phyloP scores from a whole-genome alignment of 2,888 invertebrate species.

The Galeopsomyia nigrocyanea region DNA sequence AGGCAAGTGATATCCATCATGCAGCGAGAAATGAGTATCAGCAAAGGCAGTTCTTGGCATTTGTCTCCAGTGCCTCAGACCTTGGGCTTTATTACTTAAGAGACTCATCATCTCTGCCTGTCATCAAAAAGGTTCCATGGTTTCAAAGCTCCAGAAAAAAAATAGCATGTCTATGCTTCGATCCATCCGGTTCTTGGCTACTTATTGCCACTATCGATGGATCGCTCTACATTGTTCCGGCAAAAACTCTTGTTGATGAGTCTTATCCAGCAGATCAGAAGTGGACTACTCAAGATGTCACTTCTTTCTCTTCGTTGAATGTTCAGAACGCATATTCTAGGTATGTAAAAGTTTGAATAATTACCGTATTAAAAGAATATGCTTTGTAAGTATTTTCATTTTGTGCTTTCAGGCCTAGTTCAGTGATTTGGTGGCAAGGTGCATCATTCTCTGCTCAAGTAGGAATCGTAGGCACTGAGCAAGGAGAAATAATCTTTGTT shows the following conservation, averaged over 20 bases:
- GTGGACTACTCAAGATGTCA: constrained; percentile 74
- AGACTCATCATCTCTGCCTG: constrained; percentile 54
- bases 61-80: constrained; percentile 60
- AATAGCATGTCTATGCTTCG: constrained; percentile 78
- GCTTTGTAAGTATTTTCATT: background rate
- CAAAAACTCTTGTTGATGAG: constrained; percentile 73
- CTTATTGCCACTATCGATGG: constrained; percentile 72
- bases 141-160: constrained; percentile 61
- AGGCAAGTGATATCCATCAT: constrained; percentile 59
- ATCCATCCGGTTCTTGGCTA: constrained; percentile 85
- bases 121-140: constrained; percentile 64
- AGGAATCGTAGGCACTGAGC: constrained; percentile 67
- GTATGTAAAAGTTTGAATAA: constrained; percentile 48
- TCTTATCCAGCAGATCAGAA: constrained; percentile 71
- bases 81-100: constrained; percentile 63
- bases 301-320: constrained; percentile 68
- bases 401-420: constrained; percentile 59
- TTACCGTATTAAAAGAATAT: constrained; percentile 4
- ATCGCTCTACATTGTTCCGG: constrained; percentile 75
- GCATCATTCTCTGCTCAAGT: constrained; percentile 61
- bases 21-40: constrained; percentile 61
- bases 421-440: constrained; percentile 67
- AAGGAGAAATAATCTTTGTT: constrained; percentile 77
- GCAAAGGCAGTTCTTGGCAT: constrained; percentile 60
- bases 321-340: constrained; percentile 62